These are phyloP conservation scores for Agrilus planipennis DNA, from an alignment of 1,140 invertebrate genomes.

Conservation along the genomic window DNA sequence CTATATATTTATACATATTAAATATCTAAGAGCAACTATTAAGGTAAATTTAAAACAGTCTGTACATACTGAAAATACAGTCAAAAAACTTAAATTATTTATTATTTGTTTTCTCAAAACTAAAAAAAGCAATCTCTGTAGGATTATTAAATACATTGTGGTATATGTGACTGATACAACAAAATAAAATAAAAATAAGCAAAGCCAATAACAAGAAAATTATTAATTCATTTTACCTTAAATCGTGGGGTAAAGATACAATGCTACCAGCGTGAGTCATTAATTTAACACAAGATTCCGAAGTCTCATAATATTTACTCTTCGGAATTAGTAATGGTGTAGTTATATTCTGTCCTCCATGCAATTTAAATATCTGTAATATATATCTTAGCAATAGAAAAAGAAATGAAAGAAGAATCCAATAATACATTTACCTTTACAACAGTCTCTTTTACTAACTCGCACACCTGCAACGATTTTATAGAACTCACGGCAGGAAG, in stretches of 20 bases:
- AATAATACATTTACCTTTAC: conserved; percentile 19
- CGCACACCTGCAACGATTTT: conserved; percentile 21
- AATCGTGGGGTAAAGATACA: conserved; percentile 66
- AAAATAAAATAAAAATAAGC: too few relatives aligned
- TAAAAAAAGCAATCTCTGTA: too few relatives aligned
- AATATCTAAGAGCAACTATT: too few relatives aligned
- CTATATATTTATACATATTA: too few relatives aligned
- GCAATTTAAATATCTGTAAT: conserved; percentile 56
- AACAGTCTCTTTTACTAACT: conserved; percentile 23
- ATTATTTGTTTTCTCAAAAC: too few relatives aligned
- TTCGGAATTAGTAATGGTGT: conserved; percentile 70
- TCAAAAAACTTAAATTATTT: too few relatives aligned
- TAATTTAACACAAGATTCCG: conserved; percentile 54
- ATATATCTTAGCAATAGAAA: neutral
- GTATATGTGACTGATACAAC: too few relatives aligned
- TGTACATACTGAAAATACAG: too few relatives aligned
- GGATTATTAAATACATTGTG: too few relatives aligned
- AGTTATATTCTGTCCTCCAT: conserved; percentile 61
- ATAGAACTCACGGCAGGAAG: conserved; percentile 29
- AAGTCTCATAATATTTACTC: conserved; percentile 42
- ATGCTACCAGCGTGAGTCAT: conserved; percentile 78
- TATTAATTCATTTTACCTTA: conserved; percentile 35
- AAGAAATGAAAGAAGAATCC: neutral
- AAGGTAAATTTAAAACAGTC: too few relatives aligned
- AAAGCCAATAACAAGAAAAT: conserved; percentile 41